A percentile compares a stretch with the other conserved stretches of the same genome.
Conservation (phyloP, 1,140 invertebrate species). For the Sipha flava region DNA sequence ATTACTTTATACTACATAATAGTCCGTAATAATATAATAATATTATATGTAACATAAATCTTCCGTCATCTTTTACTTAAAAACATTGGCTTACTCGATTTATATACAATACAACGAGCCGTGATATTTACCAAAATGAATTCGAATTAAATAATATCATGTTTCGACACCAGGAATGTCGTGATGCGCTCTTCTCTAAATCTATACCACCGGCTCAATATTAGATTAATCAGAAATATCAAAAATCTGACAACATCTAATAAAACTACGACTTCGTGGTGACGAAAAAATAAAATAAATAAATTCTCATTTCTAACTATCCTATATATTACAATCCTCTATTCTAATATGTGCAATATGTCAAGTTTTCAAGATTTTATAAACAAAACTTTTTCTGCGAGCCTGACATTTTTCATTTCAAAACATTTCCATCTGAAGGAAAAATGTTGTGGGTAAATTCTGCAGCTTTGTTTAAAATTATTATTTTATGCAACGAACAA, state of each 20-base stretch:
- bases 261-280: not conserved
- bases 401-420: not conserved
- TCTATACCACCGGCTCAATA: not conserved
- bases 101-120: no score
- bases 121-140: no score
- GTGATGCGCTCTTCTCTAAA: no score
- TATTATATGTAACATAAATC: no score
- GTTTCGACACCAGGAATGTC: no score
- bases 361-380: not conserved
- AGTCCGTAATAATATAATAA: not conserved
- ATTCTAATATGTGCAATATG: not conserved
- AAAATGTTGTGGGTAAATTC: not conserved
- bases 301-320: not conserved
- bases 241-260: not conserved
- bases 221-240: not conserved
- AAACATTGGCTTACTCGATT: no score
- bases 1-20: not conserved
- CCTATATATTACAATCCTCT: not conserved
- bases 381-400: not conserved
- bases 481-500: no score
- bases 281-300: not conserved
- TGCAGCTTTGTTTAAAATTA: not conserved
- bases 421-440: not conserved
- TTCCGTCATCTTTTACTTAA: no score
- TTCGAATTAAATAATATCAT: no score